Percentiles rank a stretch among this genome's conserved stretches.
phyloP scores from a whole-genome alignment of 2,113 vertebrate genomes.

The Eurystomus gularis region DNA sequence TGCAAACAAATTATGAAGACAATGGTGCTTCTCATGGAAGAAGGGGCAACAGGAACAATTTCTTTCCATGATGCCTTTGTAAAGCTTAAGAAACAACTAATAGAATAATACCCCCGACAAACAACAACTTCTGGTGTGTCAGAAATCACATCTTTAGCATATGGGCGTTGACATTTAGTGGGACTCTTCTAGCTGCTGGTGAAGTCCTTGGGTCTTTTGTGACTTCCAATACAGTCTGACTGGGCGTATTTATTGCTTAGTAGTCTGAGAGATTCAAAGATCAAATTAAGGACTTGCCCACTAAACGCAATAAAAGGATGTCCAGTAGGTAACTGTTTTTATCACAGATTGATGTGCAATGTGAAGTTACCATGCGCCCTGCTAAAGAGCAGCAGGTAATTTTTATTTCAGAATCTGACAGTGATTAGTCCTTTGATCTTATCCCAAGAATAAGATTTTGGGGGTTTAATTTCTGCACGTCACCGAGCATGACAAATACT shows the following conservation, averaged over 20 bases:
- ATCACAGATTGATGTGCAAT: not conserved
- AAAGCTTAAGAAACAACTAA: not conserved
- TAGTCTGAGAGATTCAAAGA: not conserved
- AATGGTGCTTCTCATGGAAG: conserved; percentile 22
- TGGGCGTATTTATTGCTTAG: not conserved
- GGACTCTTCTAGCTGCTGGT: not conserved
- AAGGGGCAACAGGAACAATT: not conserved
- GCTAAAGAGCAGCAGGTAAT: not conserved
- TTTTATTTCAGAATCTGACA: not conserved
- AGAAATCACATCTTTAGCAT: not conserved
- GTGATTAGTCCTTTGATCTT: not conserved
- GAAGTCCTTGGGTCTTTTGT: not conserved
- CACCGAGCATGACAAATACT: not conserved
- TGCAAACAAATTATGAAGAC: conserved; percentile 11
- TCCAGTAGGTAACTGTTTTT: not conserved
- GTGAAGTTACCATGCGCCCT: not conserved
- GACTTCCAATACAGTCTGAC: not conserved
- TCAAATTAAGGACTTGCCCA: not conserved
- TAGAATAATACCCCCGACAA: not conserved
- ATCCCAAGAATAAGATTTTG: not conserved
- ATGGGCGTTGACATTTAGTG: not conserved
- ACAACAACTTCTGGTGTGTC: not conserved
- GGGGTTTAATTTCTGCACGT: not conserved
- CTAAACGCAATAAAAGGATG: not conserved
- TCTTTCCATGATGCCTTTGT: not conserved